Conservation (phyloP, 2,113 vertebrate genomes). For the Apistogramma diplotaenia region DNA sequence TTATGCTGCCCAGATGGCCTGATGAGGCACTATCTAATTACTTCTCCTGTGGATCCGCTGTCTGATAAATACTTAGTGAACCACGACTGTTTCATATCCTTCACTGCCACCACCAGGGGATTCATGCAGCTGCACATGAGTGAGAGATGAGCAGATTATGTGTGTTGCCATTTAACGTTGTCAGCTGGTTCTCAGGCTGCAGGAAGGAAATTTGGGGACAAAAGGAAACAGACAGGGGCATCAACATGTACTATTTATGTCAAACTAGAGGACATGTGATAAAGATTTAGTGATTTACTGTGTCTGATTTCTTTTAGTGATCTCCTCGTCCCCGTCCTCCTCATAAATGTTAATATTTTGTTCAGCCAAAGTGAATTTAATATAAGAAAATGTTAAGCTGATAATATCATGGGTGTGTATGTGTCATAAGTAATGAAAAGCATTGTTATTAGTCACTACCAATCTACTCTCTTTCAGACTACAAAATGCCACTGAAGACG, state of each 20-base stretch:
- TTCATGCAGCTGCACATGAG: background rate
- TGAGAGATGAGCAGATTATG: background rate
- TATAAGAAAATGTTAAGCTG: too few relatives aligned
- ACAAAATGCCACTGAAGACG: background rate
- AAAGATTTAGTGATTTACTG: background rate
- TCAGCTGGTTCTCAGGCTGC: background rate
- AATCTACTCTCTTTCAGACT: background rate
- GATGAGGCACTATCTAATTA: constrained; percentile 57
- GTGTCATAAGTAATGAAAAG: too few relatives aligned
- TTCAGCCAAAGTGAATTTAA: background rate
- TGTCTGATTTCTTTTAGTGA: background rate
- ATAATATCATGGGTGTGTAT: too few relatives aligned
- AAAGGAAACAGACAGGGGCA: background rate
- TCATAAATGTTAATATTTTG: background rate
- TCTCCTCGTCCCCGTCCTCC: background rate
- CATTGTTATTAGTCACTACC: too few relatives aligned
- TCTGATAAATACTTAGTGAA: constrained; percentile 8
- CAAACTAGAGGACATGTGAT: background rate
- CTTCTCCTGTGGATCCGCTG: constrained; percentile 29
- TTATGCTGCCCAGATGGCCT: constrained; percentile 47
- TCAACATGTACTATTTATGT: background rate
- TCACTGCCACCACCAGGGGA: constrained; percentile 46
- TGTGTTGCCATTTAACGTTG: background rate
- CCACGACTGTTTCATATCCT: background rate
- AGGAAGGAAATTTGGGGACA: background rate